phyloP scores from a whole-genome alignment of 1,140 invertebrate genomes.

The Babylonia areolata region DNA sequence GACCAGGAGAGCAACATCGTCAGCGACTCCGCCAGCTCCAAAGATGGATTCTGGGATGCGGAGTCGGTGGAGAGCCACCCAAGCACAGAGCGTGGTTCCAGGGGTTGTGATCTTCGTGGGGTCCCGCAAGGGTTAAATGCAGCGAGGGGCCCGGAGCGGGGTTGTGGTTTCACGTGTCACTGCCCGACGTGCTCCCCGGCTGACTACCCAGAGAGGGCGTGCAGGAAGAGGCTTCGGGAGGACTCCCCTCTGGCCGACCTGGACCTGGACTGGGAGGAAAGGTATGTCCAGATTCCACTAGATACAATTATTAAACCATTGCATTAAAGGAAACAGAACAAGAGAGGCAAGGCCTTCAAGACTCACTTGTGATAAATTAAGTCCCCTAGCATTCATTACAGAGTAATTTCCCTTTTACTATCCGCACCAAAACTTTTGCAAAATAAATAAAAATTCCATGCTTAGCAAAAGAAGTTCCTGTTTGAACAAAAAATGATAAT shows the following conservation, averaged over 20 bases:
- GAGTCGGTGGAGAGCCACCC: not conserved
- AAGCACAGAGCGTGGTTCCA: not conserved
- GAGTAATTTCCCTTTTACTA: no score
- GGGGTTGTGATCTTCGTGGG: no score
- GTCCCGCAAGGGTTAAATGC: no score
- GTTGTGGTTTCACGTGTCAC: not conserved
- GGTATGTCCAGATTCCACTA: constrained; percentile 17
- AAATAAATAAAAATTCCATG: no score
- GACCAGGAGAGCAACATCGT: not conserved
- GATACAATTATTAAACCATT: no score
- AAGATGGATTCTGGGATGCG: not conserved
- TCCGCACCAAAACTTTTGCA: no score
- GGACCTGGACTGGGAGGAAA: constrained; percentile 17
- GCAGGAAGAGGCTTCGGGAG: not conserved
- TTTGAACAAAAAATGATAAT: no score
- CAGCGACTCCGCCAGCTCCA: constrained; percentile 10
- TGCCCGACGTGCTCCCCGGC: not conserved
- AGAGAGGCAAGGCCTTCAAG: no score
- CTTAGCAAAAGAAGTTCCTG: no score
- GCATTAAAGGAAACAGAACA: no score
- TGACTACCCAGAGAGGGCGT: not conserved
- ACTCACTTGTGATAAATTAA: no score
- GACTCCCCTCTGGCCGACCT: not conserved
- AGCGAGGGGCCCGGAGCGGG: not conserved
- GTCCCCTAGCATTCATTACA: no score